These are phyloP conservation scores for Chrysodeixis includens DNA, from an alignment of 2,888 invertebrate genomes.

Conservation along the genomic window DNA sequence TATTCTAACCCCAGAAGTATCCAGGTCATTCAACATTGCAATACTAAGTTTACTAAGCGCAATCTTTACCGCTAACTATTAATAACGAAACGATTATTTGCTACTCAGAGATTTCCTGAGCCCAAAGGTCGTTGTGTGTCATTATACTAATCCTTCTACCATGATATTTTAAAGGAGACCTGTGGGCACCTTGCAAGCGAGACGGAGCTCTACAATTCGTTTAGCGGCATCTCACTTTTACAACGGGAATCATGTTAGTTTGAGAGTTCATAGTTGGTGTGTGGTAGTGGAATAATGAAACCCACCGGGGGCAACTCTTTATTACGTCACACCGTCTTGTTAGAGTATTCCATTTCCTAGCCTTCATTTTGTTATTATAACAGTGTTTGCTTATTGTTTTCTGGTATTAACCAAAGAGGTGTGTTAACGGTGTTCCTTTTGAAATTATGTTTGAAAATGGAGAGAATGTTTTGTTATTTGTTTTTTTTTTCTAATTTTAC, in stretches of 20 bases:
- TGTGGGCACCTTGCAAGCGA: no score
- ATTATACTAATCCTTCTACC: constrained; percentile 45
- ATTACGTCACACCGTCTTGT: constrained; percentile 62
- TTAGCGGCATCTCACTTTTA: no score
- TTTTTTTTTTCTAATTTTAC: no score
- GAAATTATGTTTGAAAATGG: no score
- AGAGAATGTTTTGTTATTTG: no score
- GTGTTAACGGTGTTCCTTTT: neutral
- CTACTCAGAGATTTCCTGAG: constrained; percentile 54
- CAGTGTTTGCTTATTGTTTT: neutral
- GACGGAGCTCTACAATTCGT: no score
- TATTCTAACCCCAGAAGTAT: constrained; percentile 8
- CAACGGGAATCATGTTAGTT: no score
- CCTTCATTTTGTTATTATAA: constrained; percentile 57
- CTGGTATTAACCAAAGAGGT: neutral
- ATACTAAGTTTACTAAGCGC: constrained; percentile 27
- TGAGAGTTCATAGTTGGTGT: no score
- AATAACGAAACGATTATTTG: constrained; percentile 54
- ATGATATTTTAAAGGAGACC: no score
- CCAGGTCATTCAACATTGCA: constrained; percentile 38
- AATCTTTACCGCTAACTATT: constrained; percentile 48
- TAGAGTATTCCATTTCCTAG: constrained; percentile 65
- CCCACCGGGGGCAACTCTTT: constrained; percentile 65
- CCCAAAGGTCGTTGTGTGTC: constrained; percentile 66
- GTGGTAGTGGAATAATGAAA: constrained; percentile 60